Base-by-base conservation (phyloP, 2,113 vertebrate species). In the Seriola dumerili region DNA sequence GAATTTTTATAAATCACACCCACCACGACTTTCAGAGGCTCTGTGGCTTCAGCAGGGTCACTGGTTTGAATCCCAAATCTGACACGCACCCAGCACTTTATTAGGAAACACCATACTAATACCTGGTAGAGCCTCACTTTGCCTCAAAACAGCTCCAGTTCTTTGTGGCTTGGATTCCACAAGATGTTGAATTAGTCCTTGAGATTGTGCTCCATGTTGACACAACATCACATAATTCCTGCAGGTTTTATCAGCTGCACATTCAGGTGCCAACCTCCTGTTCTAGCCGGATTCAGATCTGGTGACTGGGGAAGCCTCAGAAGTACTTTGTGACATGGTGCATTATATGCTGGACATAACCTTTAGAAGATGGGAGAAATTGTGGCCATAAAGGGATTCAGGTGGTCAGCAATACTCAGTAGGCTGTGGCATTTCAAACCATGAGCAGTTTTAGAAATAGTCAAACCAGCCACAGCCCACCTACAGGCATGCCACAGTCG, bases 11-110 rank as follows among this genome's bases (percentile, higher is more conserved):
- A 7, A 8, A 38, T 19, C 17, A 36, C 9, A 32, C 34, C n/a
- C 29, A 14, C 5, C 25, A 16, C 4, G 32, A 19, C 16, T 23
- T 42, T 44, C 38, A 46, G 23, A 6, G 19, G 13, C 21, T 78
- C 44, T 44, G 46, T 25, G 42, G 68, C 62, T 80, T 19, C 4
- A 48, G n/a, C n/a, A n/a, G 54, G 38, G 50, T 72, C 36, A 54
- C 9, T 14, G 25, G 58, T 42, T 71, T 62, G 46, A 68, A 25
- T 54, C 40, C n/a, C n/a, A n/a, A n/a, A n/a, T n/a, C n/a, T n/a
- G n/a, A n/a, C n/a, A 29, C 29, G 2, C 29, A 29, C 29, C 29
- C 29, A 29, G 52, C 52, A 57, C 21, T 25, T 57, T 12, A 57
- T 57, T 57, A 29, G 55, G 12, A 58, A n/a, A 58, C n/a, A 58